Evolutionary conservation across 2,113 vertebrate species (phyloP).

Genomic region (Epinephelus moara): DNA sequence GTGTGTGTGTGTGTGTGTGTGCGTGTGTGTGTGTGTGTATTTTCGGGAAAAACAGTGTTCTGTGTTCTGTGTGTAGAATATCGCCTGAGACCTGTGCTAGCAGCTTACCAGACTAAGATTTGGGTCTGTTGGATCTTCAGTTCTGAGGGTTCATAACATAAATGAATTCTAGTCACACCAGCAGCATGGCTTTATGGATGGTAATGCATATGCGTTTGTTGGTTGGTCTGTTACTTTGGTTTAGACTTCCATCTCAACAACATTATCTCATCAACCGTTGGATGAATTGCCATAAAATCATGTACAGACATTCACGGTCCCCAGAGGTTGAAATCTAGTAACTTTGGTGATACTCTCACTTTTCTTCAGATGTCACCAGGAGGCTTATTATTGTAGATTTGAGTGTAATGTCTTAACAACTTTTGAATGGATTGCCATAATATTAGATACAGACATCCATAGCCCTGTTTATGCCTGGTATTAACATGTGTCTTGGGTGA

Average conservation of each 20-base stretch:
- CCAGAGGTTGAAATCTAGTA: background rate
- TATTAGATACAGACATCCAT: background rate
- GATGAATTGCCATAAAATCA: background rate
- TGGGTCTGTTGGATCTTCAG: background rate
- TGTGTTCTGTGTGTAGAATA: background rate
- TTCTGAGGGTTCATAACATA: background rate
- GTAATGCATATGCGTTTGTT: background rate
- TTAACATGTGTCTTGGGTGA: too few species aligned
- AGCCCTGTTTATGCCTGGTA: too few species aligned
- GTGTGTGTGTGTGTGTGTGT: slow-evolving; percentile 16
- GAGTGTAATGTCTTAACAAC: background rate
- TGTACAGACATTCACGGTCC: background rate
- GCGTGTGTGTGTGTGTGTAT: slow-evolving; percentile 3
- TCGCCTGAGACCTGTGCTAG: background rate
- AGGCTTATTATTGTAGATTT: background rate
- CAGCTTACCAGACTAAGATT: background rate
- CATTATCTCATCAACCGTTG: too few species aligned
- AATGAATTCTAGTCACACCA: background rate
- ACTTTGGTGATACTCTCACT: background rate
- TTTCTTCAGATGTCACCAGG: background rate
- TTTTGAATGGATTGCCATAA: background rate
- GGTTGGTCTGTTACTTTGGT: background rate
- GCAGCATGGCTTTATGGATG: background rate
- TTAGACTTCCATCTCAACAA: background rate
- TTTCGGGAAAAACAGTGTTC: background rate